These are phyloP conservation scores for Pomatorhinus ruficollis DNA, from an alignment of 2,113 vertebrate genomes.

Conservation along the genomic window DNA sequence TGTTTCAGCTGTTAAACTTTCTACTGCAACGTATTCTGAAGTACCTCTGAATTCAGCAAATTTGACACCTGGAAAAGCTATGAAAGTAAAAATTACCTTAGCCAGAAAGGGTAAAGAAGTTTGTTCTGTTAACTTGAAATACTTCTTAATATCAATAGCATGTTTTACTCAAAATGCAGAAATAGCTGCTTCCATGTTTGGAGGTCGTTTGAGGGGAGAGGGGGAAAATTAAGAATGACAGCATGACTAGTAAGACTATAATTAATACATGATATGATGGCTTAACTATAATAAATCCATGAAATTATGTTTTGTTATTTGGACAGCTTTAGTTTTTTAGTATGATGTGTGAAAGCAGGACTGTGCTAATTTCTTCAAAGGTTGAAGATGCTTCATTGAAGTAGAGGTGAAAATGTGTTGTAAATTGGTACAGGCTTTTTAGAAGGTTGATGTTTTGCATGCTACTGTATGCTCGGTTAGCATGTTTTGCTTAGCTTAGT, in stretches of 20 bases:
- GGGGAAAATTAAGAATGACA: background rate
- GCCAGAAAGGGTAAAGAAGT: background rate
- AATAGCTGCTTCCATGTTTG: rapidly evolving
- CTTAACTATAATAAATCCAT: background rate
- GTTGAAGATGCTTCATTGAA: background rate
- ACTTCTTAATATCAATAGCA: background rate
- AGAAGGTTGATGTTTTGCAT: background rate
- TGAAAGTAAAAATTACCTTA: background rate
- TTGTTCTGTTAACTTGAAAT: background rate
- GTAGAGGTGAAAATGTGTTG: background rate
- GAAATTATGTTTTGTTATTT: background rate
- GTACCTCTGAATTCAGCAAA: background rate
- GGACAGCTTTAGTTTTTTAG: background rate
- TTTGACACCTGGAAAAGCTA: background rate
- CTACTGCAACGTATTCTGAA: background rate
- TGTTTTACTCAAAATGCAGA: background rate
- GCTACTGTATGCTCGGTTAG: background rate
- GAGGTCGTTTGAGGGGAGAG: background rate
- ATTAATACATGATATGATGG: background rate
- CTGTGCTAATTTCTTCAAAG: background rate
- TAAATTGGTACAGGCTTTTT: background rate
- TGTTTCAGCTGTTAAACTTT: background rate
- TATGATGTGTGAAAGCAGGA: background rate
- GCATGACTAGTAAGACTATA: background rate
- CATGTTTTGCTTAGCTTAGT: background rate